A percentile compares a stretch with the other conserved stretches of the same genome.
Conservation (phyloP, 2,113 vertebrate genomes). For the Leucoraja erinaceus region DNA sequence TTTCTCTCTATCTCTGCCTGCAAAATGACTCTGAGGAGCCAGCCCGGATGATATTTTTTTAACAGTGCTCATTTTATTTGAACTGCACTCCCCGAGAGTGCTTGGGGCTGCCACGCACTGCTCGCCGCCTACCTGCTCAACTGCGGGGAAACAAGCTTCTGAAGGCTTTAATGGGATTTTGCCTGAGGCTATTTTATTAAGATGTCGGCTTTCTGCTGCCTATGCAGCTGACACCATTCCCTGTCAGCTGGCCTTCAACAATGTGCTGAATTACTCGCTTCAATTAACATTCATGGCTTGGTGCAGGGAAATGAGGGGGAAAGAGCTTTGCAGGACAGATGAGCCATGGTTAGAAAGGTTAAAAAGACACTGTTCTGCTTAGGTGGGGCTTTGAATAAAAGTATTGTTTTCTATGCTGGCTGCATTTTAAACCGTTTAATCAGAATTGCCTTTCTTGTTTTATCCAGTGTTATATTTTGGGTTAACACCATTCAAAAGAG, state of each 20-base stretch:
- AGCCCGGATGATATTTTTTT: conserved; percentile 51
- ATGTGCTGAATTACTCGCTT: conserved; percentile 74
- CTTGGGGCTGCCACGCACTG: conserved; percentile 67
- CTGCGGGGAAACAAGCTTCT: conserved; percentile 99
- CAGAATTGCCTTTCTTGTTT: conserved; percentile 11
- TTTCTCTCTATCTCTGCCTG: conserved; percentile 57
- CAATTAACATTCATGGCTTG: conserved; percentile 74
- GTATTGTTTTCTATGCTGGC: neutral
- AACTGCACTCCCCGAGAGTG: conserved; percentile 71
- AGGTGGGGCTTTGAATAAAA: conserved; percentile 43
- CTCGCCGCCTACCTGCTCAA: conserved; percentile 86
- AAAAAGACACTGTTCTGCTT: conserved; percentile 57
- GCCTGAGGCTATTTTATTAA: conserved; percentile 99
- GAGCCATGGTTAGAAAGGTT: conserved; percentile 60
- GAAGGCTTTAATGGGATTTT: conserved; percentile 99
- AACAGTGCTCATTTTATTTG: conserved; percentile 59
- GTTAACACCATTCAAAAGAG: neutral
- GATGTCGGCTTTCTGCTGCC: conserved; percentile 99
- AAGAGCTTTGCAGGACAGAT: conserved; percentile 64
- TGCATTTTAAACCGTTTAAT: conserved; percentile 24
- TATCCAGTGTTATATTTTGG: neutral
- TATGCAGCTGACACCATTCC: conserved; percentile 98
- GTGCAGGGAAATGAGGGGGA: conserved; percentile 65
- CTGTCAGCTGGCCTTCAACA: conserved; percentile 73
- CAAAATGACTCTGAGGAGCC: conserved; percentile 72